These are phyloP conservation scores for Rousettus leschenaultii DNA, from an alignment of 2,113 vertebrate genomes.

Conservation along the genomic window DNA sequence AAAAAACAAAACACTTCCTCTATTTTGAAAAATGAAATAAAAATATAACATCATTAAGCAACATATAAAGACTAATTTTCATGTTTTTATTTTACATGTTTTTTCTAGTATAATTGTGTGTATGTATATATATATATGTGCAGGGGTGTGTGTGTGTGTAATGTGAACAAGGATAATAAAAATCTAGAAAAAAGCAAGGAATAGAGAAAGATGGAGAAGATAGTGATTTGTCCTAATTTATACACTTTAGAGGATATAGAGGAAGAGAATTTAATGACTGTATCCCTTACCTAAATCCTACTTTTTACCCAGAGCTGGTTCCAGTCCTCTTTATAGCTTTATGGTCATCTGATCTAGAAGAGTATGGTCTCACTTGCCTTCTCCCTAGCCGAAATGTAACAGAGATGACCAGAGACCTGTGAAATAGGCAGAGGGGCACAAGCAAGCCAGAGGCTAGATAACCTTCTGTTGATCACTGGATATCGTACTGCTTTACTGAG, in stretches of 20 bases:
- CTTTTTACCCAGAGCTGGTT: background rate
- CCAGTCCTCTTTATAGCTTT: background rate
- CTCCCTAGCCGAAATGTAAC: background rate
- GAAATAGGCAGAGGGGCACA: background rate
- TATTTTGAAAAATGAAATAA: slow-evolving; percentile 4
- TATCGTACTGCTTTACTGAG: background rate
- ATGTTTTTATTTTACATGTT: background rate
- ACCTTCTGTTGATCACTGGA: background rate
- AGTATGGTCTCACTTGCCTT: background rate
- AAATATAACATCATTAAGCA: background rate
- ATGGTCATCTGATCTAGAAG: background rate
- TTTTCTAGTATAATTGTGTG: background rate
- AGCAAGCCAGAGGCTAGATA: background rate
- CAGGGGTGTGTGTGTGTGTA: background rate
- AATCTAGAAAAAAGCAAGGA: background rate
- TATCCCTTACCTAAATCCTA: background rate
- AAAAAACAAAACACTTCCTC: background rate
- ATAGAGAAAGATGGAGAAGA: background rate
- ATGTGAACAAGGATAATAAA: background rate
- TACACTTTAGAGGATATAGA: background rate
- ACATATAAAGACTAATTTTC: background rate
- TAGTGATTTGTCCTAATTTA: background rate
- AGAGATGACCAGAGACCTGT: background rate
- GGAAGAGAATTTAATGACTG: background rate
- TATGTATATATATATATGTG: background rate